phyloP scores from a whole-genome alignment of 2,113 vertebrate species.

The Oophaga pumilio region DNA sequence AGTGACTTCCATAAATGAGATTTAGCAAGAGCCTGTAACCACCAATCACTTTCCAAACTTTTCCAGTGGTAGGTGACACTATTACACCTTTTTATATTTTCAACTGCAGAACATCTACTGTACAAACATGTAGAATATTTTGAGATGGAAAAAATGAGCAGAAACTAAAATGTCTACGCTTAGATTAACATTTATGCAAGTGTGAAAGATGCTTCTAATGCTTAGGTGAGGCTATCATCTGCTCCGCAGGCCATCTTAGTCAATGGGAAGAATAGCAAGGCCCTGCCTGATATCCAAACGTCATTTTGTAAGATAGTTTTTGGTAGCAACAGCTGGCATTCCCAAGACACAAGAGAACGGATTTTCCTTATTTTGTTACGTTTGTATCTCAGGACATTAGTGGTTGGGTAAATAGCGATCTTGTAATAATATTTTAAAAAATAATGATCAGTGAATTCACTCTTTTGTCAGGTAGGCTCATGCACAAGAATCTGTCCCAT shows the following conservation, averaged over 20 bases:
- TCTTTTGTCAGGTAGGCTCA: not conserved
- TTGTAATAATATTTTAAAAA: not conserved
- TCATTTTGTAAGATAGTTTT: not conserved
- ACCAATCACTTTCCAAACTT: not conserved
- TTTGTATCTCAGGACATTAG: no score
- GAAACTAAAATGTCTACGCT: not conserved
- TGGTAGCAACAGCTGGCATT: not conserved
- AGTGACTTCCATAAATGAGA: not conserved
- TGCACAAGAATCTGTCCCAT: not conserved
- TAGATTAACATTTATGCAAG: not conserved
- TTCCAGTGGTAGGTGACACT: not conserved
- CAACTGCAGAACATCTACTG: not conserved
- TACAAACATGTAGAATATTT: slow-evolving; percentile 8
- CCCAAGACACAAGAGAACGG: not conserved
- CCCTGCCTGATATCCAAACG: not conserved
- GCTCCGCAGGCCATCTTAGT: no score
- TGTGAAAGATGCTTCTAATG: slow-evolving; percentile 8
- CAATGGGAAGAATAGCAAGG: no score
- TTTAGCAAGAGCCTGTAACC: not conserved
- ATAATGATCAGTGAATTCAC: not conserved
- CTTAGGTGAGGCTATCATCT: not conserved
- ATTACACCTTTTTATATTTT: not conserved
- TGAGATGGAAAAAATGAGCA: slow-evolving; percentile 13
- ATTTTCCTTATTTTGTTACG: no score
- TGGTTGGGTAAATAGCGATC: not conserved